These are phyloP conservation scores for Patella caerulea DNA, from an alignment of 2,888 invertebrate genomes.

Conservation along the genomic window DNA sequence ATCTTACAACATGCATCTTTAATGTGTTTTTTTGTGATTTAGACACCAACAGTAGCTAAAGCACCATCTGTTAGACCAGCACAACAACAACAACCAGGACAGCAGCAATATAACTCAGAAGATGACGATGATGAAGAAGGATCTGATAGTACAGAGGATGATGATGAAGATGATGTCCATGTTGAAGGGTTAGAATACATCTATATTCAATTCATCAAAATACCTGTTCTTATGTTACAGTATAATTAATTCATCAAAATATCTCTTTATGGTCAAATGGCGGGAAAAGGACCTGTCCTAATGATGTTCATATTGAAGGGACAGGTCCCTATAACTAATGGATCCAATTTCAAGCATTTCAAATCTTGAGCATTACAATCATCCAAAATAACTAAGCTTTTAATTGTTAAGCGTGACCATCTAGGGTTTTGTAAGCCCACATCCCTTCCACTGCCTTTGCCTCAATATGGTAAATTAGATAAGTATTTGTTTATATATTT, in stretches of 20 bases:
- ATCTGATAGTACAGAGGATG: slow-evolving; percentile 57
- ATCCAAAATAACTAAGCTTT: too few relatives aligned
- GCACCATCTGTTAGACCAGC: slow-evolving; percentile 24
- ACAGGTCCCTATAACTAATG: too few relatives aligned
- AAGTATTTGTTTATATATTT: slow-evolving; percentile 26
- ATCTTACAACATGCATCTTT: too few relatives aligned
- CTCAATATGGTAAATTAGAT: too few relatives aligned
- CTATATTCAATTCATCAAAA: background rate
- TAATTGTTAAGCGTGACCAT: too few relatives aligned
- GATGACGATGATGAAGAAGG: slow-evolving; percentile 59
- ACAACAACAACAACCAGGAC: slow-evolving; percentile 27
- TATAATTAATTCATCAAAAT: background rate
- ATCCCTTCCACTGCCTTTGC: too few relatives aligned
- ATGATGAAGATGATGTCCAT: slow-evolving; percentile 59
- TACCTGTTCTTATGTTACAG: background rate
- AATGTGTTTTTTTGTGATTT: too few relatives aligned
- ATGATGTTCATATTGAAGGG: too few relatives aligned
- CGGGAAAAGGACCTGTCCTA: slow-evolving; percentile 11
- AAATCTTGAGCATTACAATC: too few relatives aligned
- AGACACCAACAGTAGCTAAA: slow-evolving; percentile 12
- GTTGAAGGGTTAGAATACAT: slow-evolving; percentile 44
- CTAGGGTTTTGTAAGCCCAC: too few relatives aligned
- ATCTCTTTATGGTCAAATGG: slow-evolving; percentile 30
- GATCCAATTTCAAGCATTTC: too few relatives aligned
- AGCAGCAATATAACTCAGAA: slow-evolving; percentile 54